phyloP scores from a whole-genome alignment of 2,888 invertebrate genomes.

The Autographa gamma region DNA sequence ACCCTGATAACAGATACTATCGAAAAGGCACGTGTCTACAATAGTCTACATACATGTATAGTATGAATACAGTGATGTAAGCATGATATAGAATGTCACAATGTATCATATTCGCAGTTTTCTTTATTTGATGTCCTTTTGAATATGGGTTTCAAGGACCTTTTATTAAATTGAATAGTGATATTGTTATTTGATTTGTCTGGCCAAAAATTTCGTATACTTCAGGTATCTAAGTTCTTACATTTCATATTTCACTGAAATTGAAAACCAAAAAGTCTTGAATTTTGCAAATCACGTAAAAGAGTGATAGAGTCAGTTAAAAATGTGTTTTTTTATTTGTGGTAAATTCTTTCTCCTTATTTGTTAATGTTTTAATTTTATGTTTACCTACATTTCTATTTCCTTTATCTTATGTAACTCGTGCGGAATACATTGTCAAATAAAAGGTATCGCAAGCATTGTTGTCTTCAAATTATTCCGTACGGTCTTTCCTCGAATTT shows the following conservation, averaged over 20 bases:
- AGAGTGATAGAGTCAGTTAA: too few species aligned
- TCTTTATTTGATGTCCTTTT: neutral
- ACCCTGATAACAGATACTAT: conserved; percentile 47
- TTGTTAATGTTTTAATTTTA: too few species aligned
- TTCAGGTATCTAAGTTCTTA: too few species aligned
- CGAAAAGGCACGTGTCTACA: conserved; percentile 38
- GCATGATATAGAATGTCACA: conserved; percentile 23
- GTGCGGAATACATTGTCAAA: neutral
- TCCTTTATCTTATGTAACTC: neutral
- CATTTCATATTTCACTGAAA: too few species aligned
- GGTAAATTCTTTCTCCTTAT: too few species aligned
- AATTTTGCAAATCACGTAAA: too few species aligned
- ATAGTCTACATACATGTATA: neutral
- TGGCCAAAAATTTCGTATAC: too few species aligned
- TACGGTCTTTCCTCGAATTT: neutral
- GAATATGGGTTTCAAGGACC: too few species aligned
- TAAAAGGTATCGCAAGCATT: neutral
- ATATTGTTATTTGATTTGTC: too few species aligned
- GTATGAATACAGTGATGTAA: conserved; percentile 30
- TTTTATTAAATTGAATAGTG: too few species aligned
- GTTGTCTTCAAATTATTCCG: neutral
- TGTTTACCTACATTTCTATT: neutral
- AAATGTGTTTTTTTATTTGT: too few species aligned
- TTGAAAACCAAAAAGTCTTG: too few species aligned
- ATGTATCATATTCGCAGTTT: conserved; percentile 11